These are phyloP conservation scores for Diphyllodes magnificus DNA, from an alignment of 2,113 vertebrate genomes.

Conservation along the genomic window DNA sequence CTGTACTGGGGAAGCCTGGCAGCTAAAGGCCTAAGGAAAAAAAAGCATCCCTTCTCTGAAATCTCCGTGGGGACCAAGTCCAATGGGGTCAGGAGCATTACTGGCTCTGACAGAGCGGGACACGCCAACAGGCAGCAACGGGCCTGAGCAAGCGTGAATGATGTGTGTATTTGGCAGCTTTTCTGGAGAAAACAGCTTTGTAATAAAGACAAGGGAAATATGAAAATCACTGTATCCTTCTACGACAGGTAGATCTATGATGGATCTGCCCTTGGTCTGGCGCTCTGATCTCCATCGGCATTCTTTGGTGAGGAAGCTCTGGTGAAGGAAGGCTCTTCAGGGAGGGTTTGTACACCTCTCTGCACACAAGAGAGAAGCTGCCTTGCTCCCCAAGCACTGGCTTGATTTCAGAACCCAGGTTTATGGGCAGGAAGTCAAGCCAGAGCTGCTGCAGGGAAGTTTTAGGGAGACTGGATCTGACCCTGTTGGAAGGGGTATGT, in stretches of 20 bases:
- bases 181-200: neutral
- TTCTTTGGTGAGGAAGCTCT: neutral
- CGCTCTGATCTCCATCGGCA: neutral
- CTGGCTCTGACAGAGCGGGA: neutral
- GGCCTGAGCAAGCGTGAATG: neutral
- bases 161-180: neutral
- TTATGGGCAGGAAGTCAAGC: neutral
- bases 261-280: neutral
- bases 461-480: neutral
- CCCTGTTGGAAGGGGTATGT: neutral
- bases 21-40: neutral
- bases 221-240: neutral
- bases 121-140: neutral
- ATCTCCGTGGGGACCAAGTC: neutral
- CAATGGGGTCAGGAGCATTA: neutral
- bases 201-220: neutral
- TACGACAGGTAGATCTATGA: accelerated
- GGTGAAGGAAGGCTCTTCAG: neutral
- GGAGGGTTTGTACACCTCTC: neutral
- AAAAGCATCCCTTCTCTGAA: neutral
- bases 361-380: neutral
- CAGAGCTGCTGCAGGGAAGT: neutral
- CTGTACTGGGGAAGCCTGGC: neutral
- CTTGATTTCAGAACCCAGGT: neutral
- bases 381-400: neutral